phyloP scores from a whole-genome alignment of 2,113 vertebrate genomes.

The Cranoglanis bouderius region DNA sequence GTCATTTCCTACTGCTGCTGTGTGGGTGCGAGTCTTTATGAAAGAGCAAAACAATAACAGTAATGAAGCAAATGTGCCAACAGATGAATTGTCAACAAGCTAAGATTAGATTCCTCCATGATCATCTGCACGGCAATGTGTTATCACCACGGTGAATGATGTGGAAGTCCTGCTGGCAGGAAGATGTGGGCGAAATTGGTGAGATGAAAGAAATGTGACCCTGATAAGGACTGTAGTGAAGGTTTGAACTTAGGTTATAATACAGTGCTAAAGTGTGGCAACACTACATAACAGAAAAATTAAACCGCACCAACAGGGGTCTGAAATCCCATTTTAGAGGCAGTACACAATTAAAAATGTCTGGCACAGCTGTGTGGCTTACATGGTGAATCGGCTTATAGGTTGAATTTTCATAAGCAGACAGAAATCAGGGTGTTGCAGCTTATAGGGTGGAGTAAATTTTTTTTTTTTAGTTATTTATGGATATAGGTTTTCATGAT shows the following conservation, averaged over 20 bases:
- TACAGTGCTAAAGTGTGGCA: not conserved
- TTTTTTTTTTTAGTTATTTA: not conserved
- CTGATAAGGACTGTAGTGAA: not conserved
- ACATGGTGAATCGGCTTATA: not conserved
- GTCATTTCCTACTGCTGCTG: constrained; percentile 42
- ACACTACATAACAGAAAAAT: not conserved
- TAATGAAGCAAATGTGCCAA: constrained; percentile 41
- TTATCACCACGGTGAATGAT: constrained; percentile 20
- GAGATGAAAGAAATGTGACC: not conserved
- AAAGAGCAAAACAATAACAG: constrained; percentile 31
- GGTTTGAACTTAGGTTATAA: not conserved
- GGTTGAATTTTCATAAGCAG: not conserved
- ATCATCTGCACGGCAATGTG: constrained; percentile 10
- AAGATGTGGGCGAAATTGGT: not conserved
- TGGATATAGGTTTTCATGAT: not conserved
- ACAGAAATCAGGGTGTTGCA: not conserved
- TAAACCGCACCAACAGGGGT: not conserved
- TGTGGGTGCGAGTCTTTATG: constrained; percentile 36
- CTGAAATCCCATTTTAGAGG: not conserved
- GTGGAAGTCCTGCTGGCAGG: constrained; percentile 14
- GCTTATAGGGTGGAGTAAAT: not conserved
- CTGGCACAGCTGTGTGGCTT: not conserved
- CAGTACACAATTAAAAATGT: not conserved
- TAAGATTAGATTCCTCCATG: constrained; percentile 29
- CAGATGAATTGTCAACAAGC: constrained; percentile 19